Conservation (phyloP, 2,888 invertebrate genomes). For the Formica aserva region DNA sequence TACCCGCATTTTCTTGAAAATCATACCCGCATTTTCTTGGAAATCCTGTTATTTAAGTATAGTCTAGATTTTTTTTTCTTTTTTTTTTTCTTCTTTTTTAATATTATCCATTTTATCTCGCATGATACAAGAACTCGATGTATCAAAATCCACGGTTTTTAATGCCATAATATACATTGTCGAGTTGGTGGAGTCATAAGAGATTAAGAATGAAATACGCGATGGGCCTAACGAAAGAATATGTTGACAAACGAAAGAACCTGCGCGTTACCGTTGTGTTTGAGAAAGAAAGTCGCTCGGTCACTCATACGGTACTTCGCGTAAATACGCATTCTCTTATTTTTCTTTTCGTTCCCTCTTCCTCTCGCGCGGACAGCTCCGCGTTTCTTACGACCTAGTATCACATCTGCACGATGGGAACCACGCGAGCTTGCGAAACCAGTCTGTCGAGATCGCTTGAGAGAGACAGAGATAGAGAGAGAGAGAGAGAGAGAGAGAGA, state of each 20-base stretch:
- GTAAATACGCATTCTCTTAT: constrained; percentile 32
- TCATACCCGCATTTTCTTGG: background rate
- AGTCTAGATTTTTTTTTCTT: background rate
- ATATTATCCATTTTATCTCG: too few relatives aligned
- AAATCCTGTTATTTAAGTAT: background rate
- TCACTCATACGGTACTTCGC: constrained; percentile 36
- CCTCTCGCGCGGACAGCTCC: constrained; percentile 15
- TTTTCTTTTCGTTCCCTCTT: constrained; percentile 15
- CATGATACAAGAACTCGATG: background rate
- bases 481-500: constrained; percentile 10
- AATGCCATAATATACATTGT: too few relatives aligned
- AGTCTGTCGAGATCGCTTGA: constrained; percentile 55
- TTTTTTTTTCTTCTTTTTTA: background rate
- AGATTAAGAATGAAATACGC: background rate
- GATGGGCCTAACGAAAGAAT: constrained; percentile 10
- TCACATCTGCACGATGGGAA: constrained; percentile 61
- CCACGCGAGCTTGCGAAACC: constrained; percentile 61
- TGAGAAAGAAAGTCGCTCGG: constrained; percentile 50
- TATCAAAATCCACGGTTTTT: background rate
- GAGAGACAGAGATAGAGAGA: background rate
- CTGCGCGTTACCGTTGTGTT: constrained; percentile 46
- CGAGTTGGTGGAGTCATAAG: background rate
- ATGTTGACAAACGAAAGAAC: constrained; percentile 3
- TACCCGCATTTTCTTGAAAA: background rate
- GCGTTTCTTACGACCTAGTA: constrained; percentile 40